A percentile compares a stretch with the other conserved stretches of the same genome.
These are phyloP conservation scores for Crotalus tigris DNA, from an alignment of 2,113 vertebrate species.

Conservation along the genomic window DNA sequence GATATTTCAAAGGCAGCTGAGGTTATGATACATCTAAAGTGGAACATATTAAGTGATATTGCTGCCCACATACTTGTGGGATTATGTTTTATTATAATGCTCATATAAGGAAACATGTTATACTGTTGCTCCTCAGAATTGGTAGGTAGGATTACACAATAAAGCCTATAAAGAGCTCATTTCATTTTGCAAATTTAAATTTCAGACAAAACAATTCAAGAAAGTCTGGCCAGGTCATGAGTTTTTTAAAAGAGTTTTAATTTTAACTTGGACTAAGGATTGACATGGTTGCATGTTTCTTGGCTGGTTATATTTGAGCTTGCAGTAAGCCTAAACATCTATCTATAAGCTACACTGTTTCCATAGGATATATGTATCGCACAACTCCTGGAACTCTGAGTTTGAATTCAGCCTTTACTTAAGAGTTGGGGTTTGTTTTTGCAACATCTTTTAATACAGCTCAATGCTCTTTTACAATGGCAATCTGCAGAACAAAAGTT, in stretches of 20 bases:
- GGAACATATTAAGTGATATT: not conserved
- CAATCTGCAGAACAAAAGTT: not conserved
- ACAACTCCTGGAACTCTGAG: not conserved
- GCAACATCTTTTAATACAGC: not conserved
- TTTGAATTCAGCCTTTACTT: not conserved
- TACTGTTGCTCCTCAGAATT: not conserved
- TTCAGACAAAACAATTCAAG: slow-evolving; percentile 25
- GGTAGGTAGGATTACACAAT: not conserved
- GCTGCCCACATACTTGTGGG: not conserved
- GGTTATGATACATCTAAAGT: not conserved
- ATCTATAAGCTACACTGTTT: not conserved
- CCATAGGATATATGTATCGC: not conserved
- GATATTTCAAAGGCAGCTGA: not conserved
- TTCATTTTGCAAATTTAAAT: rapidly evolving
- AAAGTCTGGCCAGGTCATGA: not conserved
- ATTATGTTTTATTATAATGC: not conserved
- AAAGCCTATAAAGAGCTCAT: not conserved
- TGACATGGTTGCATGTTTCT: not conserved
- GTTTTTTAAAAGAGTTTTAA: not conserved
- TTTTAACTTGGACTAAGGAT: not conserved
- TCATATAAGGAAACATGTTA: not conserved
- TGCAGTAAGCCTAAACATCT: slow-evolving; percentile 2
- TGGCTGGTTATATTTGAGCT: not conserved
- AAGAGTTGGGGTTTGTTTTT: not conserved
- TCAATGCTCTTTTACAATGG: not conserved